Base-by-base conservation (phyloP, 2,888 invertebrate species). In the Pristionchus arcanus region DNA sequence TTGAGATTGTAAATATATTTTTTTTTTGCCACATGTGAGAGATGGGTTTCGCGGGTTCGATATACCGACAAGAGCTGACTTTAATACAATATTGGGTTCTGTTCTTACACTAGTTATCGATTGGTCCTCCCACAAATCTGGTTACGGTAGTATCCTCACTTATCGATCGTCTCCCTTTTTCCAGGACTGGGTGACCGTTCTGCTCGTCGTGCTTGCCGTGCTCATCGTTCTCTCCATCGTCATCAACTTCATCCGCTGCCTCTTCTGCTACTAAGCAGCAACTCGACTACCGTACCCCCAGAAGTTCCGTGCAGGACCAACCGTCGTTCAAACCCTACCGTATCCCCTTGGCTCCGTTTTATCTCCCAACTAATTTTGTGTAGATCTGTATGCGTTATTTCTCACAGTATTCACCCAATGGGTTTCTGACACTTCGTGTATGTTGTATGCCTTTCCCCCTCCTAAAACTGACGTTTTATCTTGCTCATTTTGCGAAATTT, bases 161-260 rank as follows among this genome's bases (percentile, higher is more conserved):
- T 74, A 42, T 74, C 21, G 28, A 42, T 88, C 37, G 71, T 28
- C 53, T 74, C 37, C 34, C 55, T 84, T 88, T 53, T 49, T 49
- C 11, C 85, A 90, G 90, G 91, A 91, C 77, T 91, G 91, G 91
- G 89, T 90, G 13, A 90, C 89, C 87, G 90, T 89, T 0, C 88
- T 91, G 31, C 83, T 90, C 77, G 84, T 90, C 42, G 31, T 91
- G 31, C 85, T 91, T 37, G 90, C 89, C 68, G 90, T 90, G 21
- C 86, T 83, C 87, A 89, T 91, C 81, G 90, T 91, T 21, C 21
- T 91, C 87, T 87, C 87, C 28, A 89, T 91, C 90, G 89, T 91
- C 83, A 89, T 90, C 84, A 90, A 91, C 90, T 88, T 90, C 90
- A 90, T 91, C 59, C 89, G 90, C 49, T 91, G 91, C 84, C 87